A percentile compares a stretch with the other conserved stretches of the same genome.
Evolutionary conservation across 2,888 invertebrate genomes (phyloP).

Genomic region (Acanthoscelides obtectus): DNA sequence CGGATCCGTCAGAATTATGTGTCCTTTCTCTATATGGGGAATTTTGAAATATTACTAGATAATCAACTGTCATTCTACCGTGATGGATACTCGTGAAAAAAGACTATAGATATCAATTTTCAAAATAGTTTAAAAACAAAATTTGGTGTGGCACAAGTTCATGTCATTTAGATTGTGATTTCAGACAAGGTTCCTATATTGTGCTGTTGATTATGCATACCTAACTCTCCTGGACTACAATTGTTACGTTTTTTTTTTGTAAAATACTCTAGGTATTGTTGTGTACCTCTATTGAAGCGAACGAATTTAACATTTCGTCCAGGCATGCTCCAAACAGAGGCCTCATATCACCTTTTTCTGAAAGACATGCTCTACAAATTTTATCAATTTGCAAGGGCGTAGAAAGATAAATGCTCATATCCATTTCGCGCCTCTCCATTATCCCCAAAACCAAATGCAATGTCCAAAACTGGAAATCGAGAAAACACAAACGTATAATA

Average conservation of each 20-base stretch:
- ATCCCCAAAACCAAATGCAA: slow-evolving; percentile 1
- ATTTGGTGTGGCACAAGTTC: too few relatives aligned
- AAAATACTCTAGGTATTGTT: too few relatives aligned
- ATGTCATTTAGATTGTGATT: too few relatives aligned
- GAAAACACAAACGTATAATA: slow-evolving; percentile 37
- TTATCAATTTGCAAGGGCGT: slow-evolving; percentile 46
- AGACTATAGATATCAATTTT: too few relatives aligned
- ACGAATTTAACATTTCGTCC: slow-evolving; percentile 49
- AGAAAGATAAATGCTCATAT: slow-evolving; percentile 45
- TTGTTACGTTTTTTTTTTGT: slow-evolving; percentile 1
- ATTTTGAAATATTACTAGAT: too few relatives aligned
- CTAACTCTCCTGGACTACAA: slow-evolving; percentile 11
- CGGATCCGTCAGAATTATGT: too few relatives aligned
- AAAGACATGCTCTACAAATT: slow-evolving; percentile 49
- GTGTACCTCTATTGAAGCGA: slow-evolving; percentile 45
- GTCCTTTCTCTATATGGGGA: too few relatives aligned
- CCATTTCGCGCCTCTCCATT: slow-evolving; percentile 34
- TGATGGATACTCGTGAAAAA: too few relatives aligned
- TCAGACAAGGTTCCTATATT: too few relatives aligned
- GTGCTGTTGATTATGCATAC: too few relatives aligned
- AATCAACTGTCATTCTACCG: too few relatives aligned
- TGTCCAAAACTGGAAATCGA: slow-evolving; percentile 15
- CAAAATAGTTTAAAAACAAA: too few relatives aligned
- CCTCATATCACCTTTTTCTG: slow-evolving; percentile 49
- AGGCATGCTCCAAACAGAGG: slow-evolving; percentile 50